Base-by-base conservation (phyloP, 2,797 vertebrate genomes). In the Hoplostethus mediterraneus region DNA sequence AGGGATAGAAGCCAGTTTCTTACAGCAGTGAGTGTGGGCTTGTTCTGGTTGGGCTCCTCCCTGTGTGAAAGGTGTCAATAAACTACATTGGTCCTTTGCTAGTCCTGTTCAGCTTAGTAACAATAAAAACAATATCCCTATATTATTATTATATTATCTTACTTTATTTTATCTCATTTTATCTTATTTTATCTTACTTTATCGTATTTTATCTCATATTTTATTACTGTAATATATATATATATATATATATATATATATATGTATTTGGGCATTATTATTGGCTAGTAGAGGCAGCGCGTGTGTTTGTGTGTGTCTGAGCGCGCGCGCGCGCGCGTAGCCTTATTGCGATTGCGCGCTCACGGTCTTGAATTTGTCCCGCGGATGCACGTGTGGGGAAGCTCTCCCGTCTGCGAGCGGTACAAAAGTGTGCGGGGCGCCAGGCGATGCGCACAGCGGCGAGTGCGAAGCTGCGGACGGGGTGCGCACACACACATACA, bases 311-410 rank as follows among this genome's bases (percentile, higher is more conserved):
- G 56, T 11, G 56, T 58, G 56, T 21, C 36, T 40, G 56, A 2
- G 69, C 11, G 54, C 79, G 4, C 30, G 64, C 60, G 64, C 60
- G 6, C 21, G n/a, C 9, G 59, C 21, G 21, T 21, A 47, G 45
- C 21, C 55, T 77, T 6, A 60, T 73, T 81, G 84, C 79, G 86
- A 71, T 63, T 84, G 88, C 81, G 86, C 87, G 31, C 80, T 74
- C 53, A 8, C 80, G 30, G 72, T 86, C 87, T 90, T 92, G 89
- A 91, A 87, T 88, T 84, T 89, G 90, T 92, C 91, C 92, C 90
- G 91, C 90, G 86, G 92, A 89, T 77, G 87, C 87, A 57, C 63
- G 80, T 80, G 25, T 28, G 54, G 63, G 67, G 75, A 73, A 76
- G 67, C 71, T 63, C 79, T 76, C 54, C 71, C 40, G 61, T 65